These are phyloP conservation scores for Cuculus canorus DNA, from an alignment of 2,797 vertebrate genomes.

Conservation along the genomic window DNA sequence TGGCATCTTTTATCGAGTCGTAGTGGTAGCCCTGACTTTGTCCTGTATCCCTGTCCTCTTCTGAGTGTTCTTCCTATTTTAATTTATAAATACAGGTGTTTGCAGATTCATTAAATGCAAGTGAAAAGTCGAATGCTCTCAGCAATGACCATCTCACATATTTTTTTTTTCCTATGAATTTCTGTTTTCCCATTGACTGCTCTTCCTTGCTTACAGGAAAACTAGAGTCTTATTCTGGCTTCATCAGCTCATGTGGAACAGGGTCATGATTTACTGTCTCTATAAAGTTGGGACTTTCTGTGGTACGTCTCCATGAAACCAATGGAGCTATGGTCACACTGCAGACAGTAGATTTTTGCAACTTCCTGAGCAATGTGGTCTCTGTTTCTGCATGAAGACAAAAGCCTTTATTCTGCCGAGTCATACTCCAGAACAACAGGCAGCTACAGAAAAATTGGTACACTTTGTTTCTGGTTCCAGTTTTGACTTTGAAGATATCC, in stretches of 20 bases:
- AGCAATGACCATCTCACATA: rapidly evolving
- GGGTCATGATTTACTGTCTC: neutral
- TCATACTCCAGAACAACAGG: neutral
- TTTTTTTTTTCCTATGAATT: neutral
- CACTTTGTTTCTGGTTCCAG: neutral
- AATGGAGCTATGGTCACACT: neutral
- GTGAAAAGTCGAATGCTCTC: neutral
- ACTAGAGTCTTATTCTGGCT: neutral
- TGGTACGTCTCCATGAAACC: neutral
- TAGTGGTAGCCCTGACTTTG: neutral
- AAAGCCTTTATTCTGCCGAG: constrained; percentile 30
- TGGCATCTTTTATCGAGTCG: neutral
- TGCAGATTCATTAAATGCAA: neutral
- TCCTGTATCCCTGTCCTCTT: neutral
- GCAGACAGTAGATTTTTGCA: neutral
- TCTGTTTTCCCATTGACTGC: neutral
- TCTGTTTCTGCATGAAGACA: neutral
- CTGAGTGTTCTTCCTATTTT: neutral
- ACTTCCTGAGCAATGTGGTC: neutral
- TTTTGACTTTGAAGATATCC: constrained; percentile 19
- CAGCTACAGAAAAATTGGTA: neutral
- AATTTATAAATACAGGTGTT: neutral
- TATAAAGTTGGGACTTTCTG: neutral
- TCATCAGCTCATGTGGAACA: neutral
- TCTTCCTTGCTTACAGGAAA: neutral